A percentile compares a stretch with the other conserved stretches of the same genome.
phyloP scores from a whole-genome alignment of 2,113 vertebrate genomes.

The Noturus placidus region DNA sequence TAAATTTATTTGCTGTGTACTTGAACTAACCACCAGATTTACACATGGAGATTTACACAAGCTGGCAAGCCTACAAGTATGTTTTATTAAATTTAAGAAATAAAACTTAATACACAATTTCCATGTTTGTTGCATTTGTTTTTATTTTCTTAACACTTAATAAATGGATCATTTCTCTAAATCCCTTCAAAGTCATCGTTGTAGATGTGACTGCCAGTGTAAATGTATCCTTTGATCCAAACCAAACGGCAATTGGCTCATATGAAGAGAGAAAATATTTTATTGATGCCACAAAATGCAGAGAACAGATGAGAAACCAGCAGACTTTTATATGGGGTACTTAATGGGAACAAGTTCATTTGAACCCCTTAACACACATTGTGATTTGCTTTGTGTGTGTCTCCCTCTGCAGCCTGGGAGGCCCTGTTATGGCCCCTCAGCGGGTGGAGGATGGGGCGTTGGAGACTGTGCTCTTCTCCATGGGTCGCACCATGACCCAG shows the following conservation, averaged over 20 bases:
- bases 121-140: constrained; percentile 56
- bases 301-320: background rate
- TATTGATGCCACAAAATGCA: background rate
- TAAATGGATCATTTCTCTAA: background rate
- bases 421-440: constrained; percentile 51
- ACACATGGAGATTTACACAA: constrained; percentile 26
- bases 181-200: background rate
- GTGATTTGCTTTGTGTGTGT: constrained; percentile 52
- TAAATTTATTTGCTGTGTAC: constrained; percentile 19
- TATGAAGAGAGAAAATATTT: background rate
- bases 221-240: background rate
- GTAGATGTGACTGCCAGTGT: background rate
- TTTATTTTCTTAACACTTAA: constrained; percentile 41
- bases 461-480: constrained; percentile 83
- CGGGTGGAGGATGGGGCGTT: constrained; percentile 75
- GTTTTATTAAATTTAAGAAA: constrained; percentile 55
- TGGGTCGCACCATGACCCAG: constrained; percentile 89
- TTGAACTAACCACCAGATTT: constrained; percentile 16
- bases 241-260: background rate
- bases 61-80: constrained; percentile 32
- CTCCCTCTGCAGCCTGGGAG: constrained; percentile 53
- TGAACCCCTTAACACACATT: background rate
- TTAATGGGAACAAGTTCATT: background rate
- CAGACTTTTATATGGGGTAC: background rate
- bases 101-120: constrained; percentile 57